Percentiles rank a stretch among this genome's conserved stretches.
Evolutionary conservation across 2,113 vertebrate genomes (phyloP).

Genomic region (Eupsittula cactorum): DNA sequence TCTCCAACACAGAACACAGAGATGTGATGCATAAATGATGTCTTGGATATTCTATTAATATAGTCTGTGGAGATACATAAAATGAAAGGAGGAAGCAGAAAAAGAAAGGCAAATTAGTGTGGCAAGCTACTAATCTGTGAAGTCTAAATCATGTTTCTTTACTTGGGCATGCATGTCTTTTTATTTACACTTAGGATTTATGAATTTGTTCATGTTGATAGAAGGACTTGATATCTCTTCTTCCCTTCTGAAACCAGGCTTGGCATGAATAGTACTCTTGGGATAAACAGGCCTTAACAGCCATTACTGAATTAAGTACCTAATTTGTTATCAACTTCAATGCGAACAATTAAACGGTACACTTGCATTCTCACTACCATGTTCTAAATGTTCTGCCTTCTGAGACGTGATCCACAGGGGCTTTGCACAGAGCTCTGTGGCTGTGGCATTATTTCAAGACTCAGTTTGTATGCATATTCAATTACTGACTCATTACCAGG

Average conservation of each 20-base stretch:
- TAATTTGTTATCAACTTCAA: background rate
- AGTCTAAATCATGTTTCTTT: background rate
- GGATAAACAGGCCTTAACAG: background rate
- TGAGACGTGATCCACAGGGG: background rate
- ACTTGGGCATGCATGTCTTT: background rate
- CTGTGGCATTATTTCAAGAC: background rate
- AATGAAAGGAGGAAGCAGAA: background rate
- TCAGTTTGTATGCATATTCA: background rate
- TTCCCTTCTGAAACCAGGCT: background rate
- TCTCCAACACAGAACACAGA: background rate
- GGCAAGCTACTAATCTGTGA: background rate
- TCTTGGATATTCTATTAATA: background rate
- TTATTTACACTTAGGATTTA: background rate
- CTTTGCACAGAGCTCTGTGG: background rate
- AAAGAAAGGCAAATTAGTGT: background rate
- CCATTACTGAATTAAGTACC: background rate
- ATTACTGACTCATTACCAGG: background rate
- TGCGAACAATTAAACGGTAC: background rate
- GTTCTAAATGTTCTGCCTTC: background rate
- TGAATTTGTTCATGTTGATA: background rate
- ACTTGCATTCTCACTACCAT: background rate
- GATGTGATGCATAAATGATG: background rate
- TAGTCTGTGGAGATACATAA: background rate
- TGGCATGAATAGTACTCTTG: background rate
- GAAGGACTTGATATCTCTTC: background rate